Evolutionary conservation across 2,797 vertebrate species (phyloP), one percentile per base, ranked within the genome.

Genomic region (Aulostomus chinensis): DNA sequence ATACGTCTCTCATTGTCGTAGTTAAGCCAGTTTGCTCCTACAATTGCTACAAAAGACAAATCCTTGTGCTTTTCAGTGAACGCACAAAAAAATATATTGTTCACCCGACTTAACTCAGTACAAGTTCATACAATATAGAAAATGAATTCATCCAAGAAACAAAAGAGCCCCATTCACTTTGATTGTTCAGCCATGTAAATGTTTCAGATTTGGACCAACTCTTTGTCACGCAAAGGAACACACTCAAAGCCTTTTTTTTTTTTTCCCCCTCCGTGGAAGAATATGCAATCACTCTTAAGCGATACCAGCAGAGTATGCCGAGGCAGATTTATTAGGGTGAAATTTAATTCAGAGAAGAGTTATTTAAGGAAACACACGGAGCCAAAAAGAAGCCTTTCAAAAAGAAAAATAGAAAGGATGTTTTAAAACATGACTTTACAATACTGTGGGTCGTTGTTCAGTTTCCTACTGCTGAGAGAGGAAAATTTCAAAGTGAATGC

Each of bases 141-240:
- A 79, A 74, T 62, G 22, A 58, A 59, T 80, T 61, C 49, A 35
- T 53, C 35, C 36, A 52, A 45, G 72, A 79, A 83, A 78, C 63
- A 61, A 78, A 81, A 71, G 63, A 48, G 37, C 25, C 54, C 59
- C 56, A 75, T 88, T 89, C 72, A 80, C 52, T 76, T 73, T 76
- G 68, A 73, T 80, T 72, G 55, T 72, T 80, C 78, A 77, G 55
- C 81, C 81, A 59, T 86, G 79, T 62, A 77, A 87, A 84, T 63
- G 66, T 76, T 85, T 83, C 68, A 81, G 75, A 89, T 85, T 83
- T 62, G 34, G 62, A n/a, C 74, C 68, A 67, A 37, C 72, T 77
- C 62, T 78, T 82, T 76, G 68, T 85, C 57, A 64, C 75, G 68
- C 57, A 78, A 66, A 80, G 48, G 54, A 66, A 76, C 48, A 67